phyloP scores from a whole-genome alignment of 2,113 vertebrate genomes.

The Anser cygnoides region DNA sequence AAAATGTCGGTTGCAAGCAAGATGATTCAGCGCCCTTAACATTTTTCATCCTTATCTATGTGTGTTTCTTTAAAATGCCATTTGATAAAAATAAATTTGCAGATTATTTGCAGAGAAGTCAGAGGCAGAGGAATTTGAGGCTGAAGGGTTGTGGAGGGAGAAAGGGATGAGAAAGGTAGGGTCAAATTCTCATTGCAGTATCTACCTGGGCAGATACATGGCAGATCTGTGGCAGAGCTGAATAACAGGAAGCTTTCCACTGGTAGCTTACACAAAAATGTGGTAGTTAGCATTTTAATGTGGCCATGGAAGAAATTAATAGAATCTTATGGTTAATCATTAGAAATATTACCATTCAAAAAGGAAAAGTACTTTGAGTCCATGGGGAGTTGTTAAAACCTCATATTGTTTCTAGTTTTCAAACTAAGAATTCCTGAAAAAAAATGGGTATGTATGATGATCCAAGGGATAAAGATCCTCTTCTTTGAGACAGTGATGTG shows the following conservation, averaged over 20 bases:
- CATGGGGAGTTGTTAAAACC: not conserved
- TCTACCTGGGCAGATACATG: not conserved
- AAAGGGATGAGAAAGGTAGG: not conserved
- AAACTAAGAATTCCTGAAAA: not conserved
- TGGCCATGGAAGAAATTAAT: not conserved
- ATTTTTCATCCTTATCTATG: not conserved
- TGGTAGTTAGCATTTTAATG: not conserved
- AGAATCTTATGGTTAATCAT: not conserved
- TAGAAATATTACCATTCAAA: not conserved
- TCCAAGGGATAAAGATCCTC: too few relatives aligned
- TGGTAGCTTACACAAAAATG: not conserved
- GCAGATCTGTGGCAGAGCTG: not conserved
- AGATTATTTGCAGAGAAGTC: not conserved
- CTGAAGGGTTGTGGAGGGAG: not conserved
- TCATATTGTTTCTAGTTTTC: not conserved
- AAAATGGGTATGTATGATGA: too few relatives aligned
- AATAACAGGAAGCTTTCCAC: not conserved
- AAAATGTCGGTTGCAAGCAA: not conserved
- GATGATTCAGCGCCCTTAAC: not conserved
- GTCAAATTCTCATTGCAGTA: rapidly evolving
- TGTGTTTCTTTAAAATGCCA: not conserved
- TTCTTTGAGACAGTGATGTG: too few relatives aligned
- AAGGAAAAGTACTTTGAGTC: not conserved
- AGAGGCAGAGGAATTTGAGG: not conserved
- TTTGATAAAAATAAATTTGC: not conserved